These are phyloP conservation scores for Drosophila willistoni DNA, from an alignment of 1,140 invertebrate genomes.

Conservation along the genomic window DNA sequence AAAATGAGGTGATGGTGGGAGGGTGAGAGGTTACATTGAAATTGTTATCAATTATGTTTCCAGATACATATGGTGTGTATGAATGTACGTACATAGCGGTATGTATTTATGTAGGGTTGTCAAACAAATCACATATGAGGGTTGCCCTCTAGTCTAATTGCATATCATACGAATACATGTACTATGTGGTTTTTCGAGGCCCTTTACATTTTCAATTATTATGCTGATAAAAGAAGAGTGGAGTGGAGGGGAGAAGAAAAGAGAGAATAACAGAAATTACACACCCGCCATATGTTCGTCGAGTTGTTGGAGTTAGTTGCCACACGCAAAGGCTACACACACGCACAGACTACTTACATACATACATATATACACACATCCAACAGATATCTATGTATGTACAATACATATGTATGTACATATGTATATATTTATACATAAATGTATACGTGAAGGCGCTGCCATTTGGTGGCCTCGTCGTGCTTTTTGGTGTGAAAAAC, in stretches of 20 bases:
- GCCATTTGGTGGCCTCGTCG: conserved; percentile 66
- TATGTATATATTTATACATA: conserved; percentile 8
- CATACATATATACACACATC: conserved; percentile 1
- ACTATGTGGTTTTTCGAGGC: conserved; percentile 11
- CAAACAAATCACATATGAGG: conserved; percentile 23
- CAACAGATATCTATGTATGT: neutral
- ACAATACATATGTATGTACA: conserved; percentile 9
- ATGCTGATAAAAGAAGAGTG: conserved; percentile 41
- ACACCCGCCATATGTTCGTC: conserved; percentile 63
- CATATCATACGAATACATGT: conserved; percentile 12
- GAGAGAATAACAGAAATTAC: conserved; percentile 29
- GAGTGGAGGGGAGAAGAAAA: conserved; percentile 9
- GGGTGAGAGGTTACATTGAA: conserved; percentile 24
- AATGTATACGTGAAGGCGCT: conserved; percentile 49
- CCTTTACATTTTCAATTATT: conserved; percentile 47
- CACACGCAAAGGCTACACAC: conserved; percentile 69
- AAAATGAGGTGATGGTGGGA: conserved; percentile 2
- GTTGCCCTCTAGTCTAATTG: conserved; percentile 28
- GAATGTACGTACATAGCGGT: too few relatives aligned
- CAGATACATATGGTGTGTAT: neutral
- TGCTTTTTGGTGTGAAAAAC: conserved; percentile 72
- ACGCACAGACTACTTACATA: conserved; percentile 14
- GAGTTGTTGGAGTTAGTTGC: conserved; percentile 47
- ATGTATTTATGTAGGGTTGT: conserved; percentile 48
- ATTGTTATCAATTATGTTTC: conserved; percentile 65